These are phyloP conservation scores for Galemys pyrenaicus DNA, from an alignment of 2,113 vertebrate genomes.

Conservation along the genomic window DNA sequence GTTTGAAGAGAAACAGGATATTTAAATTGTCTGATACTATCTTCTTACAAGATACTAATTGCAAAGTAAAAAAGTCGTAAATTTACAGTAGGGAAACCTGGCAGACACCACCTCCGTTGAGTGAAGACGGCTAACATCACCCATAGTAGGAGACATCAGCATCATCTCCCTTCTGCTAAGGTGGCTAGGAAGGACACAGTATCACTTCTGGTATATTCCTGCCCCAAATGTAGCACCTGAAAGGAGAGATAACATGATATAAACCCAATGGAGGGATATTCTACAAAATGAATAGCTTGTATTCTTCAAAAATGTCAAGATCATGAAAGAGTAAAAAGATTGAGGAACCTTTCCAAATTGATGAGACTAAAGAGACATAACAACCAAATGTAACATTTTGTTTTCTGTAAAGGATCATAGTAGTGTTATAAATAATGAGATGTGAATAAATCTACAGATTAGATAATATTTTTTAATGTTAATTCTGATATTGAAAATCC, in stretches of 20 bases:
- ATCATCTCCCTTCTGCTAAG: not conserved
- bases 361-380: not conserved
- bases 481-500: not conserved
- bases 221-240: not conserved
- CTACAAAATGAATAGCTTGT: not conserved
- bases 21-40: not conserved
- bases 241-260: not conserved
- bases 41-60: not conserved
- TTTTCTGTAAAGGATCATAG: not conserved
- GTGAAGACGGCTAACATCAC: not conserved
- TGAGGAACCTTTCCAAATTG: not conserved
- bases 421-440: not conserved
- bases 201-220: not conserved
- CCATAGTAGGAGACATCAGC: not conserved
- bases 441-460: not conserved
- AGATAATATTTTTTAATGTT: not conserved
- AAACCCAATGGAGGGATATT: not conserved
- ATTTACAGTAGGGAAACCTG: not conserved
- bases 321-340: not conserved
- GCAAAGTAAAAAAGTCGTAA: not conserved
- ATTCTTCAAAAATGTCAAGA: not conserved
- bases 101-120: not conserved
- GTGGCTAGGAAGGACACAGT: not conserved
- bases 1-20: not conserved
- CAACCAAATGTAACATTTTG: not conserved